A percentile compares a stretch with the other conserved stretches of the same genome.
Evolutionary conservation across 2,888 invertebrate genomes (phyloP).

Genomic region (Coleophora flavipennella): DNA sequence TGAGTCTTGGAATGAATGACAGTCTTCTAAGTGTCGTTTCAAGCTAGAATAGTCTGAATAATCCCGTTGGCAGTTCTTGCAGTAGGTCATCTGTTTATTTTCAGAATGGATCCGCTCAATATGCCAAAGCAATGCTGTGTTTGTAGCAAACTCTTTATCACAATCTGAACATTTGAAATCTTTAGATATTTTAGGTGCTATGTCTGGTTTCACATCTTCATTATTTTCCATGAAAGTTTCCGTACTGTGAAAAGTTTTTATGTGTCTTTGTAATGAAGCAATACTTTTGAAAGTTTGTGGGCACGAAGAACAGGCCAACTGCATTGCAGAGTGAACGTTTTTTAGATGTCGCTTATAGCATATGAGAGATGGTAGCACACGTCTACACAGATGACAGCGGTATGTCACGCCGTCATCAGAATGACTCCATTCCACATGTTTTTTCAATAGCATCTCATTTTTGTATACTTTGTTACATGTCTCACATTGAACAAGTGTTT

Average conservation of each 20-base stretch:
- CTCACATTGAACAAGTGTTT: slow-evolving; percentile 19
- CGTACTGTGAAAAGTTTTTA: slow-evolving; percentile 8
- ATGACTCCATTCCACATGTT: slow-evolving; percentile 32
- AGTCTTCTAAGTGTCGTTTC: slow-evolving; percentile 25
- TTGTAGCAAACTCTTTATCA: slow-evolving; percentile 19
- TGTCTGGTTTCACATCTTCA: slow-evolving; percentile 2
- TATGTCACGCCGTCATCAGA: slow-evolving; percentile 26
- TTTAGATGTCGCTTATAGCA: slow-evolving; percentile 20
- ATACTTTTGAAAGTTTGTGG: slow-evolving; percentile 15
- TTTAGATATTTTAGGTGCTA: slow-evolving; percentile 13
- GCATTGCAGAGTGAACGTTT: slow-evolving; percentile 21
- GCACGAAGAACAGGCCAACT: slow-evolving; percentile 15
- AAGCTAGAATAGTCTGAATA: slow-evolving; percentile 21
- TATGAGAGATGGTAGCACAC: slow-evolving; percentile 20
- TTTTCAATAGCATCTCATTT: slow-evolving; percentile 25
- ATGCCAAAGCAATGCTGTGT: slow-evolving; percentile 25
- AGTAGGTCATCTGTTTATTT: slow-evolving; percentile 6
- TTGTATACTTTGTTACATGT: slow-evolving; percentile 28
- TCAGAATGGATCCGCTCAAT: slow-evolving; percentile 19
- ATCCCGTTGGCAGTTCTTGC: slow-evolving; percentile 20
- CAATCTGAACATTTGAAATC: slow-evolving; percentile 18
- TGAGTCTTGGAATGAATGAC: slow-evolving; percentile 22
- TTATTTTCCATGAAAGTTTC: too few species aligned
- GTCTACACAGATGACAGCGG: slow-evolving; percentile 25
- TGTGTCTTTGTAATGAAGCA: slow-evolving; percentile 12